Conservation (phyloP, 1,140 invertebrate genomes). For the Hyposmocoma kahamanoa region DNA sequence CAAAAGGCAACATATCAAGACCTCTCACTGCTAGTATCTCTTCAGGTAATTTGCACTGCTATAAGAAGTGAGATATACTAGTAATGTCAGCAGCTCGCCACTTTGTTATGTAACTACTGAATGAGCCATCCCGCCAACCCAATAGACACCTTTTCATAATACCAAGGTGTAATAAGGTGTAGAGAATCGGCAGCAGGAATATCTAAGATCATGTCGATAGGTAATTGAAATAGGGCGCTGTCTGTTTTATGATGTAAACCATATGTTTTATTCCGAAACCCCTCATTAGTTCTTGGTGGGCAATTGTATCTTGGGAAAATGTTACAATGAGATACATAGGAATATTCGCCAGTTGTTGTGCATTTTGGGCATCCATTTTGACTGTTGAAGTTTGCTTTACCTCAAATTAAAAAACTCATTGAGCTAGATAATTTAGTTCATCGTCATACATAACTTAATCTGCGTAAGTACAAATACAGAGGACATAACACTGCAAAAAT, state of each 20-base stretch:
- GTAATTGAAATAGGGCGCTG: slow-evolving; percentile 18
- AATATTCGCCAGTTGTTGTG: slow-evolving; percentile 10
- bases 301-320: slow-evolving; percentile 19
- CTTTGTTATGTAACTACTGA: slow-evolving; percentile 12
- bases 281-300: slow-evolving; percentile 20
- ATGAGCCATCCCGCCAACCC: slow-evolving; percentile 20
- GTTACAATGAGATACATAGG: slow-evolving; percentile 20
- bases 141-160: slow-evolving; percentile 25
- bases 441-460: no score
- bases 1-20: slow-evolving; percentile 7
- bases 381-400: slow-evolving; percentile 7
- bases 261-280: slow-evolving; percentile 22
- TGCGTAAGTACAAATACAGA: no score
- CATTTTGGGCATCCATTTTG: slow-evolving; percentile 10
- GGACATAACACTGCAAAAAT: no score
- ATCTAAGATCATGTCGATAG: slow-evolving; percentile 28
- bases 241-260: slow-evolving; percentile 24
- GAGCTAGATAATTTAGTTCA: neutral
- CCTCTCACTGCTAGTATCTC: slow-evolving; percentile 11
- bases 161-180: slow-evolving; percentile 28
- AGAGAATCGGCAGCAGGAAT: slow-evolving; percentile 26
- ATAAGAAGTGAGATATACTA: slow-evolving; percentile 4
- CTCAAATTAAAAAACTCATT: slow-evolving; percentile 1
- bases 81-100: slow-evolving; percentile 9
- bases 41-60: slow-evolving; percentile 2